Conservation (phyloP, 1,140 invertebrate genomes). For the Physella acuta region DNA sequence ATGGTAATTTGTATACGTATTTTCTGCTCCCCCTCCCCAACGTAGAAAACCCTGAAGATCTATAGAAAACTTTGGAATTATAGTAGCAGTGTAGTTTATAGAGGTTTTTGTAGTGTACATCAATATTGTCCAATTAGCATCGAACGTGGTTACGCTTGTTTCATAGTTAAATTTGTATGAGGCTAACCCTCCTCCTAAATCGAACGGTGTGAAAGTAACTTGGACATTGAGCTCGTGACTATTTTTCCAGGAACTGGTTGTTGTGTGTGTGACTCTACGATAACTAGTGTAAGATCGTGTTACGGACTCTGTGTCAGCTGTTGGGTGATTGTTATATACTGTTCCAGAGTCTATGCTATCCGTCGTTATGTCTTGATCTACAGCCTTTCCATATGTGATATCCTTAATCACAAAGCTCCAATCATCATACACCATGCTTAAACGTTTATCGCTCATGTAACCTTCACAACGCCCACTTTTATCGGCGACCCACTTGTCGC, state of each 20-base stretch:
- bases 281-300: neutral
- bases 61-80: slow-evolving; percentile 1
- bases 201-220: neutral
- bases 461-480: neutral
- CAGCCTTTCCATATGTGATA: neutral
- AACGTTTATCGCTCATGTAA: neutral
- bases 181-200: neutral
- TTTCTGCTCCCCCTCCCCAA: neutral
- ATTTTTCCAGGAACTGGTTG: neutral
- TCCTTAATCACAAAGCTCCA: slow-evolving; percentile 6
- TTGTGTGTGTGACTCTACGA: neutral
- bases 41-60: slow-evolving; percentile 6
- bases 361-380: neutral
- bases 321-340: neutral
- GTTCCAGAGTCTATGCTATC: neutral
- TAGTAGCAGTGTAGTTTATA: slow-evolving; percentile 4
- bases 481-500: slow-evolving; percentile 9
- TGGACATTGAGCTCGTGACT: neutral
- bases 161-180: neutral
- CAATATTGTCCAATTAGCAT: neutral
- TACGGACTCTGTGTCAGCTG: neutral
- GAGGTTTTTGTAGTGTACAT: neutral
- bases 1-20: no score
- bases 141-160: neutral
- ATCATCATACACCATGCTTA: neutral